A percentile compares a stretch with the other conserved stretches of the same genome.
Evolutionary conservation across 2,797 vertebrate species (phyloP).

Genomic region (Eulemur rubriventer): DNA sequence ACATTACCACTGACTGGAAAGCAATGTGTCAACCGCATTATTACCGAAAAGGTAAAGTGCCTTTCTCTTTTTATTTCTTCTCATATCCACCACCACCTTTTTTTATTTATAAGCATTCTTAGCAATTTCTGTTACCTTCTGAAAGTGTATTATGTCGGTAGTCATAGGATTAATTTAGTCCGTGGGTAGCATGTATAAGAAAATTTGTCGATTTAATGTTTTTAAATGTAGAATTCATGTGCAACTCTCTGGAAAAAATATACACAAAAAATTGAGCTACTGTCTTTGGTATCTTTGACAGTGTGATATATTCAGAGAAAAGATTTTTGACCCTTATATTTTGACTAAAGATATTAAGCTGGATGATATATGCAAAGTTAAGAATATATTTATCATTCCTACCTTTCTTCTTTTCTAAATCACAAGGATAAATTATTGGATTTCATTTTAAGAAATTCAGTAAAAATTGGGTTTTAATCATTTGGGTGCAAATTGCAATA

Average conservation of each 20-base stretch:
- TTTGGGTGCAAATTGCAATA: background rate
- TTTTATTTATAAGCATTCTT: constrained; percentile 1
- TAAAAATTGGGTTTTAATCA: constrained; percentile 5
- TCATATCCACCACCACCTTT: background rate
- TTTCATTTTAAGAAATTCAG: background rate
- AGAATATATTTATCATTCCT: background rate
- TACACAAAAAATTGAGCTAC: background rate
- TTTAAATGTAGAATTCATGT: background rate
- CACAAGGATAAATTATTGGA: background rate
- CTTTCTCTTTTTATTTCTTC: constrained; percentile 39
- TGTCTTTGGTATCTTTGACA: background rate
- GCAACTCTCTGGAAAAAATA: background rate
- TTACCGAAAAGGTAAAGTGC: constrained; percentile 95
- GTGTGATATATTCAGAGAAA: background rate
- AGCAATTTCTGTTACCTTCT: background rate
- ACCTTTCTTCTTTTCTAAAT: background rate
- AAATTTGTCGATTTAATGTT: constrained; percentile 13
- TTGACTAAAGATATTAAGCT: background rate
- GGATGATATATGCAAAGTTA: constrained; percentile 24
- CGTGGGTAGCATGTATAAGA: background rate
- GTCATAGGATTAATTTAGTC: constrained; percentile 3
- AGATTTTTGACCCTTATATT: background rate
- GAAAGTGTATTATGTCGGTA: background rate
- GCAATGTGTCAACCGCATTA: constrained; percentile 97
- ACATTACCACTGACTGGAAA: constrained; percentile 95